Conservation (phyloP, 2,888 invertebrate genomes). For the Monochamus alternatus region DNA sequence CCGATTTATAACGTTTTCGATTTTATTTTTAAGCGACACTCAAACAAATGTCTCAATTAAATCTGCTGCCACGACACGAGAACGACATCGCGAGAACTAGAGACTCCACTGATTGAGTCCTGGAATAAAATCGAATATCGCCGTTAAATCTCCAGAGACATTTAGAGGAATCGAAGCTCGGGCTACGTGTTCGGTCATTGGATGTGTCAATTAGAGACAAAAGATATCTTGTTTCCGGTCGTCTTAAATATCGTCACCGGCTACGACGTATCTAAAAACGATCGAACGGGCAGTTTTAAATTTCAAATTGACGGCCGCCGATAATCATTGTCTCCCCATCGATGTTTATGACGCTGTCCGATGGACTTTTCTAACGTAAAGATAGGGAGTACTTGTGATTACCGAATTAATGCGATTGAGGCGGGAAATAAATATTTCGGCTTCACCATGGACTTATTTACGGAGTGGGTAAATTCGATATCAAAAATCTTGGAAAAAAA, state of each 20-base stretch:
- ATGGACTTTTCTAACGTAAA: neutral
- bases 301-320: slow-evolving; percentile 54
- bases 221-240: slow-evolving; percentile 68
- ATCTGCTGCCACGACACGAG: neutral
- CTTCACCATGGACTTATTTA: neutral
- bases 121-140: slow-evolving; percentile 30
- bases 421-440: neutral
- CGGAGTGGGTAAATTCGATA: neutral
- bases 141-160: slow-evolving; percentile 22
- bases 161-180: slow-evolving; percentile 5
- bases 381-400: neutral
- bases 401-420: neutral
- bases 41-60: slow-evolving; percentile 4
- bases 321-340: slow-evolving; percentile 14
- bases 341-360: slow-evolving; percentile 2
- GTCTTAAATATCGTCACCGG: slow-evolving; percentile 59
- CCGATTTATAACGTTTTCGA: neutral
- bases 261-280: slow-evolving; percentile 57
- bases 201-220: slow-evolving; percentile 67
- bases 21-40: neutral
- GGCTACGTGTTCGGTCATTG: slow-evolving; percentile 59
- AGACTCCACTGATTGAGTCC: slow-evolving; percentile 10
- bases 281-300: slow-evolving; percentile 61
- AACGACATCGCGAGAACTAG: neutral
- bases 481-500: no score